These are phyloP conservation scores for Delphinus delphis DNA, from an alignment of 2,113 vertebrate species.

Conservation along the genomic window DNA sequence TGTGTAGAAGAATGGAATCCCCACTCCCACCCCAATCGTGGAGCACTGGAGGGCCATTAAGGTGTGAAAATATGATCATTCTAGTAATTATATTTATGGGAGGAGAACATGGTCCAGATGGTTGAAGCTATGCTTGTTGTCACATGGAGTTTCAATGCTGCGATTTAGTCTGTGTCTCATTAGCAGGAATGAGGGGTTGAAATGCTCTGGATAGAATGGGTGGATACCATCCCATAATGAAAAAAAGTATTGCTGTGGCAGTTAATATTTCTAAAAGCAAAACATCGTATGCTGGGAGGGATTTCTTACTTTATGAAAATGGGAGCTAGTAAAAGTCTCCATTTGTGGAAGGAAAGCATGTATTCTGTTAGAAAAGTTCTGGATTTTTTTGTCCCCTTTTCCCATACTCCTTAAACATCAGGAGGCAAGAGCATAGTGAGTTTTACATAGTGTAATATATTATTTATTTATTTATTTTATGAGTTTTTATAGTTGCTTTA, in stretches of 20 bases:
- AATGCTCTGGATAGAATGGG: background rate
- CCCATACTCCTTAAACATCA: background rate
- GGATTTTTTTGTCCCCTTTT: background rate
- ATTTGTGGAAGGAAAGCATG: background rate
- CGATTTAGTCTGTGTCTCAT: background rate
- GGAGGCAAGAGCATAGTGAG: background rate
- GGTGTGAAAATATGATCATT: background rate
- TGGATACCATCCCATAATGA: background rate
- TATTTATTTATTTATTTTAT: background rate
- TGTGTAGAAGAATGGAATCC: background rate
- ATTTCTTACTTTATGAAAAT: slow-evolving; percentile 22
- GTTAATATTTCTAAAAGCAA: background rate
- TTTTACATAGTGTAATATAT: background rate
- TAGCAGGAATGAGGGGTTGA: background rate
- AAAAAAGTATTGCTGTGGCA: background rate
- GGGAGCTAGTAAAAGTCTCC: background rate
- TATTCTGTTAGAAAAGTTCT: background rate
- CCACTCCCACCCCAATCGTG: background rate
- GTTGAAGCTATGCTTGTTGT: background rate
- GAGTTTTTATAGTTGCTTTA: too few species aligned
- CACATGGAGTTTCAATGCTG: background rate
- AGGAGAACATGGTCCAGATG: background rate
- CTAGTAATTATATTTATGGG: background rate
- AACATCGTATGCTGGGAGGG: background rate
- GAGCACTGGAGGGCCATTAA: background rate